Base-by-base conservation (phyloP, 1,140 invertebrate species). In the Capitella teleta region DNA sequence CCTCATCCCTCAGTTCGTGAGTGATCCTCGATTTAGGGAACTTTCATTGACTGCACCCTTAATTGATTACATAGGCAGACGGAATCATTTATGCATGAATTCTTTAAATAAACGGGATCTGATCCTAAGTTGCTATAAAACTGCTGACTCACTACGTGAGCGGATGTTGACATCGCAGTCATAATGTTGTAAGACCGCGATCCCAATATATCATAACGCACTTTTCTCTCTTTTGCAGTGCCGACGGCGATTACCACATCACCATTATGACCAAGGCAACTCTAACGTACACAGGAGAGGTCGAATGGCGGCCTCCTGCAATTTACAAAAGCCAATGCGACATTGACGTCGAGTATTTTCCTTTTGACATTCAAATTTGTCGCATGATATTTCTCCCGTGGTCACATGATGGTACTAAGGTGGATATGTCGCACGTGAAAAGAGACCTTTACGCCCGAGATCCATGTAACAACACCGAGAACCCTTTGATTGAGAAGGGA, bases 261-360 rank as follows among this genome's bases (percentile, higher is more conserved):
- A 77, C 74, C 4, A 65, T 77, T 5, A 71, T 75, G 63, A 77
- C 74, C n/a, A 78, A 78, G 56, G 76, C 76, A 5, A 76, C 74
- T 5, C 51, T 77, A 21, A 60, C 73, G 64, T 84, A 88, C 66
- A 92, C 89, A 70, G 95, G 95, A 19, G 87, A 85, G 73, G 91
- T 98, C 10, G 60, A 64, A 1, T 98, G 93, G 94, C 92, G 93
- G 67, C 95, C 95, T 0, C 95, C 95, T 0, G 94, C 93, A 0
- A 97, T 98, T 72, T 98, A 97, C 74, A 98, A 97, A 1, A 96
- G 91, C 72, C 96, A 92, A 37, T 99, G 96, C 72, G 95, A 90
- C 19, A 98, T 99, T 60, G 92, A 98, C 71, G 95, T 99, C 57
- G 62, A 54, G 64, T 71, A 44, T 61, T 75, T 93, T 65, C 88